phyloP scores from a whole-genome alignment of 2,888 invertebrate species.

The Volucella inflata region DNA sequence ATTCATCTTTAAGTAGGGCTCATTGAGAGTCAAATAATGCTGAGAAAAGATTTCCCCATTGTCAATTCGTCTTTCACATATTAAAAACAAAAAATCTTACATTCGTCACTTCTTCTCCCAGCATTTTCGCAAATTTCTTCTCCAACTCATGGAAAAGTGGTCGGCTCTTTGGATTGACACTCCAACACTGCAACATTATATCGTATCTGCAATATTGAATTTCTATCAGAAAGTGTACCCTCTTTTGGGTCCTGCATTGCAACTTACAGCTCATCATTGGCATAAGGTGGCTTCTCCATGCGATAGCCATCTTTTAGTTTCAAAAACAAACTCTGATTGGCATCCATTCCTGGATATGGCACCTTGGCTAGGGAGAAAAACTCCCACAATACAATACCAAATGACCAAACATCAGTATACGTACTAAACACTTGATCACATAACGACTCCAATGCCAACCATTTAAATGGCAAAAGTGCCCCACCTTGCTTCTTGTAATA shows the following conservation, averaged over 20 bases:
- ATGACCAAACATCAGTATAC: conserved; percentile 98
- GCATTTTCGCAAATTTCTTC: conserved; percentile 89
- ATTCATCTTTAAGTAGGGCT: conserved; percentile 90
- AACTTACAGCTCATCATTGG: conserved; percentile 90
- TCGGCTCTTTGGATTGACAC: conserved; percentile 89
- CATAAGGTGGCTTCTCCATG: conserved; percentile 93
- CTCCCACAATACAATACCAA: conserved; percentile 95
- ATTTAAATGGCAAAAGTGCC: conserved; percentile 95
- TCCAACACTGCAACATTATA: conserved; percentile 95
- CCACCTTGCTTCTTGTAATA: conserved; percentile 96
- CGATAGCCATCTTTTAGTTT: conserved; percentile 93
- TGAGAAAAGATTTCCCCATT: conserved; percentile 80
- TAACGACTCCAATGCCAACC: conserved; percentile 97
- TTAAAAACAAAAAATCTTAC: conserved; percentile 84
- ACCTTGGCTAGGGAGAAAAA: conserved; percentile 93
- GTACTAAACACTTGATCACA: conserved; percentile 95
- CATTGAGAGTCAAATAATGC: conserved; percentile 95
- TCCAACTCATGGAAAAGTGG: conserved; percentile 92
- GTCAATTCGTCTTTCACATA: neutral
- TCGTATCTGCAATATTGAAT: conserved; percentile 85
- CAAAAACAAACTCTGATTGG: conserved; percentile 88
- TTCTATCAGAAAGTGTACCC: conserved; percentile 15
- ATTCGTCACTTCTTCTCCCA: conserved; percentile 91
- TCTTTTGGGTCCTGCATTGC: conserved; percentile 63
- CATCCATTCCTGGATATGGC: conserved; percentile 92